Evolutionary conservation across 1,140 invertebrate species (phyloP), one percentile per base, ranked within the genome.

Genomic region (Meloidogyne floridensis): DNA sequence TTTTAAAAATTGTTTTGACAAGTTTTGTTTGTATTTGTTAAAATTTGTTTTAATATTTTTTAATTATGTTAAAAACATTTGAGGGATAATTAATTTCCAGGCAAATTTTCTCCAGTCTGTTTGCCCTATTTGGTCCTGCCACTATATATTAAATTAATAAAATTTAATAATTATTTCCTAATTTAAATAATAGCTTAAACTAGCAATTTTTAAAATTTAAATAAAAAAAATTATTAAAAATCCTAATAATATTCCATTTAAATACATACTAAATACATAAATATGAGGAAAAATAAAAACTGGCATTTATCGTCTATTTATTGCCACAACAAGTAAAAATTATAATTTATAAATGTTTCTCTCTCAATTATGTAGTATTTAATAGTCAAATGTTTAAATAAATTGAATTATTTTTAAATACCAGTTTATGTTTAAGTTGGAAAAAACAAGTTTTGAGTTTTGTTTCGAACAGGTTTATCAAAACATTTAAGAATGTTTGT

Each of bases 141-240:
- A 32, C 32, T 32, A 32, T 32, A 32, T 32, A 32, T 32, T 32
- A 32, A 32, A 32, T 32, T 32, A 32, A 32, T 32, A 32, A 4
- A 59, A 59, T n/a, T 13, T n/a, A n/a, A n/a, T 6, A 18, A n/a
- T 65, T 65, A n/a, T 59, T 15, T 15, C 8, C 8, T 59, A 15
- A 59, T 59, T 59, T 59, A 59, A 56, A 10, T 56, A 59, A 59
- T 15, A 59, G 15, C 15, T 15, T 65, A 65, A 65, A 65, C 59
- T 65, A 65, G 15, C 59, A 65, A 65, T 65, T 65, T 65, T 15
- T n/a, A 65, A 65, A 65, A 65, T n/a, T n/a, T 65, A n/a, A 65
- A 65, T 65, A 65, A 65, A 47, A 47, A 47, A 47, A 47, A 47
- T 47, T 47, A 6, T 47, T 47, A 47, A 47, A 47, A 6, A 47